Evolutionary conservation across 2,797 vertebrate genomes (phyloP).

Genomic region (Anguilla obscura): DNA sequence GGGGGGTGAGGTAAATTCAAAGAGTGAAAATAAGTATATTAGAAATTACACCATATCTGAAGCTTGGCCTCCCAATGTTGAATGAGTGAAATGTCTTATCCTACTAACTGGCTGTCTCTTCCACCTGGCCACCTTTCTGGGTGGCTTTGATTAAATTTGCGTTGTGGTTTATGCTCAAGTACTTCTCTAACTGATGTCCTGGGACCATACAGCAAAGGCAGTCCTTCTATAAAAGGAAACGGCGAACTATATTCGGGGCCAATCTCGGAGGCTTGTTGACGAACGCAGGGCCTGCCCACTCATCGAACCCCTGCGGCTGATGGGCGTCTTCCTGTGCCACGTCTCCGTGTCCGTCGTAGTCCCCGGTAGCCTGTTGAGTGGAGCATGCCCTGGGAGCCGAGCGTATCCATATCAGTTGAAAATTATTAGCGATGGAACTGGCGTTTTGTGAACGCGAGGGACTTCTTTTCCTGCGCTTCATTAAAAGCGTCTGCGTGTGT

Average conservation of each 20-base stretch:
- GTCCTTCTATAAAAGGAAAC: background rate
- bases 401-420: constrained; percentile 12
- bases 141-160: background rate
- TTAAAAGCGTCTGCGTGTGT: background rate
- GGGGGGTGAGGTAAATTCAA: background rate
- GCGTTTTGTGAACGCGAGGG: background rate
- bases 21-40: background rate
- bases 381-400: background rate
- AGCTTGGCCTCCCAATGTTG: background rate
- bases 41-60: background rate
- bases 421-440: background rate
- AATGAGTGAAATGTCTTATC: background rate
- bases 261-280: background rate
- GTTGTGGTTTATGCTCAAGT: background rate
- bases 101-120: background rate
- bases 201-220: background rate
- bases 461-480: background rate
- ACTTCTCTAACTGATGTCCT: background rate
- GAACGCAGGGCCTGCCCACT: background rate
- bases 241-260: background rate
- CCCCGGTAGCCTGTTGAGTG: background rate
- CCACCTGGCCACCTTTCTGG: background rate
- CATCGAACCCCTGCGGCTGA: background rate
- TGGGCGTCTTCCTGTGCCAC: background rate
- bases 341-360: background rate